Evolutionary conservation across 2,888 invertebrate genomes (phyloP), one percentile per base, ranked within the genome.

Genomic region (Drosophila differens): DNA sequence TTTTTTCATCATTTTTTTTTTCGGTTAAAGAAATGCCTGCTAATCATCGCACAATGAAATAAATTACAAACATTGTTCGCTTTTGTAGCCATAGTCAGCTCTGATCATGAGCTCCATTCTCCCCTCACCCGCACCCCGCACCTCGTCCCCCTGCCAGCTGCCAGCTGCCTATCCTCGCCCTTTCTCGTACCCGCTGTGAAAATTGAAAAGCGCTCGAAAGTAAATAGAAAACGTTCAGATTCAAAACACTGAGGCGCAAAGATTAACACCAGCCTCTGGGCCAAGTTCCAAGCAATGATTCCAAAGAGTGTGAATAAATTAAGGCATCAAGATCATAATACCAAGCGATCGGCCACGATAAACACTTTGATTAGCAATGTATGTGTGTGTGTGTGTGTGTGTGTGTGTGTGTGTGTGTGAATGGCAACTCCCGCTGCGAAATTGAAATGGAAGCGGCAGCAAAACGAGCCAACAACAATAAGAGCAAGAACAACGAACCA

Each of bases 291-390:
- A 47, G 39, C 67, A 58, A 58, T 44, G 52, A 51, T 53, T 64
- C 60, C 66, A 71, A 61, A 75, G 82, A 90, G 89, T 91, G 91
- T 91, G 92, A 92, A 91, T 91, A 91, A 91, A 92, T 91, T 91
- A 91, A 90, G 87, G 89, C 83, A 85, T 91, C 91, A 87, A 89
- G 85, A 82, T 87, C 81, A 85, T 87, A 87, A 87, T 89, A 87
- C 89, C 85, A 89, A 89, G 82, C 81, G 88, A 87, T 85, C 89
- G 81, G 69, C 84, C 82, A 91, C 91, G 91, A 91, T 91, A 88
- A 91, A 89, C 91, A 88, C 85, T 82, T 90, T 91, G 90, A 91
- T 91, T 91, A 90, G 87, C 81, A 82, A 70, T 78, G 16, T 64
- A 19, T 51, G 14, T 60, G 22, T 51, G 1, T 52, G 7, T 52